These are phyloP conservation scores for Miichthys miiuy DNA, from an alignment of 2,797 vertebrate species.

Conservation along the genomic window DNA sequence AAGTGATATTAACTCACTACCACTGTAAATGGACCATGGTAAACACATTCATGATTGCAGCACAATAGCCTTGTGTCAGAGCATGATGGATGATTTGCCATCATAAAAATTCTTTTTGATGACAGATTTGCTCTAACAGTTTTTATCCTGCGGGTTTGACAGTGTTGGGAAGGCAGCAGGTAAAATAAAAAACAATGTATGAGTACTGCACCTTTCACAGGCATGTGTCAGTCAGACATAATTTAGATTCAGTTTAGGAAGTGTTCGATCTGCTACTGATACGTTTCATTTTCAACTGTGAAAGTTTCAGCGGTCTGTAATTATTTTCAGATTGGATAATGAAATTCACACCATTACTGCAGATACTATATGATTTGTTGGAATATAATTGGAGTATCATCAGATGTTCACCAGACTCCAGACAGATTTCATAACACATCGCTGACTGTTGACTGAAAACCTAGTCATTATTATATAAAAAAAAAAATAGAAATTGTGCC, in stretches of 20 bases:
- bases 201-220: conserved; percentile 11
- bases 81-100: conserved; percentile 50
- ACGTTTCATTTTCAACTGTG: conserved; percentile 36
- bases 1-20: conserved; percentile 47
- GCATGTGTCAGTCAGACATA: conserved; percentile 17
- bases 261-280: conserved; percentile 13
- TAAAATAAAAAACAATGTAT: conserved; percentile 1
- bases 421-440: conserved; percentile 45
- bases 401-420: conserved; percentile 21
- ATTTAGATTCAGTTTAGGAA: conserved; percentile 5
- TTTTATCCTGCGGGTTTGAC: conserved; percentile 45
- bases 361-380: conserved; percentile 32
- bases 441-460: conserved; percentile 43
- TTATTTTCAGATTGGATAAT: conserved; percentile 49
- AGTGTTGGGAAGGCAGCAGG: neutral
- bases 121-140: conserved; percentile 43
- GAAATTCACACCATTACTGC: conserved; percentile 26
- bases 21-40: conserved; percentile 56
- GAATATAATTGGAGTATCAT: conserved; percentile 29
- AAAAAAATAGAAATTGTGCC: no score
- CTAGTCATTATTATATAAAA: no score
- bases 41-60: conserved; percentile 59
- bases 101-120: conserved; percentile 41
- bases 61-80: conserved; percentile 39
- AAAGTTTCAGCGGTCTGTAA: conserved; percentile 26